Evolutionary conservation across 2,113 vertebrate species (phyloP), one percentile per base, ranked within the genome.

Genomic region (Sminthopsis crassicaudata): DNA sequence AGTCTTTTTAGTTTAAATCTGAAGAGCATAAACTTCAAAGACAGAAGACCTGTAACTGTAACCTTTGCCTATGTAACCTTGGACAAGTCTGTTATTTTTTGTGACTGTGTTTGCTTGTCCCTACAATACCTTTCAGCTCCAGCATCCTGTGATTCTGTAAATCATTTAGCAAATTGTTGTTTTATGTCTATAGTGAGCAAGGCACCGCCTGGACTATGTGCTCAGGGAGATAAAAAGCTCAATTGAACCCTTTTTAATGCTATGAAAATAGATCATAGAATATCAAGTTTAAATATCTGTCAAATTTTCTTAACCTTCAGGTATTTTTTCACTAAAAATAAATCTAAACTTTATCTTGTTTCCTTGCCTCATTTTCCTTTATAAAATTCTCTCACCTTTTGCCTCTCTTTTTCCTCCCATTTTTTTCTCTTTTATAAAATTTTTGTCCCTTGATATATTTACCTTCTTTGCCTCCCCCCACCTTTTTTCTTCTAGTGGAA

Each of bases 271-370:
- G 22, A 42, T 42, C 67, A 42, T 22, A 84, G n/a, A 42, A 22
- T 42, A 84, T 84, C 67, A 84, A n/a, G 14, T 76, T 76, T 76
- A 76, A 76, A 76, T 0, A 76, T 6, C 16, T 76, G 16, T 23
- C 67, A 84, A 23, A 84, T 30, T 84, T 22, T 84, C n/a, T 84
- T 42, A 84, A 84, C 42, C 19, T 23, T 84, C n/a, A 84, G 67
- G 19, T 42, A 42, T 42, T 84, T n/a, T 76, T 95, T 89, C 76
- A 36, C 91, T 92, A 16, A 95, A 55, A 92, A 52, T 92, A 53
- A 90, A 89, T 84, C 8, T 60, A 84, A 42, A 53, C 42, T 53
- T 84, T 12, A 67, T 46, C 12, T 14, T 24, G 42, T 22, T 76
- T 92, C 23, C 36, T 91, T 76, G 60, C 42, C 42, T 42, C n/a